Conservation (phyloP, 2,888 invertebrate genomes). For the Amorpha juglandis region DNA sequence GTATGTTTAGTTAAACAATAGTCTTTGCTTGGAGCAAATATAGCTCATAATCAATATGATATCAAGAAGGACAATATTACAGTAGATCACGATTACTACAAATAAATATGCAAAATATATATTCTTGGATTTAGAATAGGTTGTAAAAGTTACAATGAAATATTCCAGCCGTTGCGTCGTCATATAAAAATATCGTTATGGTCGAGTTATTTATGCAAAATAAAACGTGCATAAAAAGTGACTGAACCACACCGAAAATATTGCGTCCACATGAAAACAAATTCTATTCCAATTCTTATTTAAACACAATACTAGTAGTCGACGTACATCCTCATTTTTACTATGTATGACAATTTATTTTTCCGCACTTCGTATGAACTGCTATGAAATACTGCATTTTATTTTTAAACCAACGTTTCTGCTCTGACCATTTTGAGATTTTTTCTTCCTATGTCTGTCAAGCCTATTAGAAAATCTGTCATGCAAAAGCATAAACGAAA, state of each 20-base stretch:
- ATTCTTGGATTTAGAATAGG: too few species aligned
- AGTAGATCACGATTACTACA: background rate
- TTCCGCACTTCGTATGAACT: background rate
- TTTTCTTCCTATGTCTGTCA: background rate
- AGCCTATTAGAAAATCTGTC: background rate
- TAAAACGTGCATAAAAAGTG: conserved; percentile 11
- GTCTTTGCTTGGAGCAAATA: background rate
- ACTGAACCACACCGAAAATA: conserved; percentile 14
- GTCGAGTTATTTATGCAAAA: conserved; percentile 11
- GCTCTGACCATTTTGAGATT: background rate
- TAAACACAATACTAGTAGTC: conserved; percentile 21
- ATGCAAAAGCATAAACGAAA: background rate
- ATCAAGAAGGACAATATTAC: background rate
- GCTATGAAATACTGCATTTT: conserved; percentile 1
- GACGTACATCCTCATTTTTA: conserved; percentile 16
- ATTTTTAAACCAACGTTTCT: background rate
- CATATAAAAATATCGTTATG: conserved; percentile 1
- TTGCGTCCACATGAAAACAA: conserved; percentile 19
- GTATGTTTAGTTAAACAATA: background rate
- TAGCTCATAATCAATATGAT: background rate
- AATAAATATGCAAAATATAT: background rate
- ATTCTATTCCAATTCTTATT: conserved; percentile 20
- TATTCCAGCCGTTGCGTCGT: background rate
- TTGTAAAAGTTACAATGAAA: too few species aligned
- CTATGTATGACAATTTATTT: conserved; percentile 15